Base-by-base conservation (phyloP, 1,140 invertebrate genomes). In the Idris sp. region DNA sequence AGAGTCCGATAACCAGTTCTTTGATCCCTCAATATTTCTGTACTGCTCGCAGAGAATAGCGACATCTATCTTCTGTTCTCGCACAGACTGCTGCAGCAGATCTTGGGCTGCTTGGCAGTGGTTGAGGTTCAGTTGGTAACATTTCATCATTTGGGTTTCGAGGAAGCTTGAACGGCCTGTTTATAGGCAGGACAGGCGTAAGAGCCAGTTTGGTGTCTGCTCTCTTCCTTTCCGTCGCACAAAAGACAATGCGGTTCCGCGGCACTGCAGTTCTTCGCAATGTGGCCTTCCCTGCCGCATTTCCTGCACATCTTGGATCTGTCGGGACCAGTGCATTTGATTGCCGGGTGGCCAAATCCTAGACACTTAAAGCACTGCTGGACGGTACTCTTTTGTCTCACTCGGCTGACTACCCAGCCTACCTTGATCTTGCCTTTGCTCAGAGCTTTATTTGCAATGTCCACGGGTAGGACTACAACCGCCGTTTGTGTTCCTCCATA, bases 231-330 rank as follows among this genome's bases (percentile, higher is more conserved):
- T 13, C 10, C 10, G n/a, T 35, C n/a, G 10, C 31, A 35, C 31
- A 35, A 13, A 10, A 35, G n/a, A 10, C 31, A 35, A 4, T 35
- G n/a, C 14, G 31, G 31, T 7, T 35, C 31, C 10, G n/a, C 31
- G n/a, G n/a, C n/a, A 1, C 1, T 35, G 31, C 7, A 35, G 7
- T 35, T 35, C 7, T 35, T 13, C 10, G 11, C n/a, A 13, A 35
- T 13, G 7, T 35, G 31, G 11, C 31, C 31, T 13, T 35, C 31
- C 31, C 7, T 35, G 31, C 31, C 31, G 11, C 31, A 35, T 35
- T 13, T 35, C 2, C 31, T 10, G 31, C 31, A 35, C 31, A 35
- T n/a, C 8, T 40, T 40, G 4, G 36, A 35, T 35, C n/a, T 13
- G 10, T 35, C 31, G 4, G 31, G 31, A 10, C 31, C 31, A 2